Evolutionary conservation across 92 coral and sea anemone species (phyloP), one percentile per base, ranked within the genome.

Genomic region (Phenganax subtilis): DNA sequence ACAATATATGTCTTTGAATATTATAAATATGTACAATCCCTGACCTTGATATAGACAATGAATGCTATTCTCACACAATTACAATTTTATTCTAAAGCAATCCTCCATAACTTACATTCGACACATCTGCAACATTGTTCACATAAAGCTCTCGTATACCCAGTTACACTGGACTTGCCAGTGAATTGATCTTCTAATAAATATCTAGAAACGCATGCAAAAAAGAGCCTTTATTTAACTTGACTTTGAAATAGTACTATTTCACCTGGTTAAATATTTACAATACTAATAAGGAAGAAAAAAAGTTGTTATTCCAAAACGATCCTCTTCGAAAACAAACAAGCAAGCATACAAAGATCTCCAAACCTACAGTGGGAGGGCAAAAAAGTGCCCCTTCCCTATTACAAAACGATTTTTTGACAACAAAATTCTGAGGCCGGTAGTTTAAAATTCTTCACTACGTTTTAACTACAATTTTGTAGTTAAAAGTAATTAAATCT

Each of bases 111-210:
- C 99, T 89, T 90, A 96, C 99, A 87, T 88, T 96, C 99, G 2
- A 96, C 97, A 85, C 99, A 96, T 81, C 96, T 86, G 69, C 99
- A 96, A 85, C 96, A 97, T 63, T 85, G 87, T 58, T 90, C 90
- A n/a, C 83, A 63, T 59, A 96, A 87, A 10, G 93, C 97, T 37
- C 80, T 83, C 51, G 88, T 86, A 86, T 96, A 96, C 9, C 96
- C 99, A 11, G 82, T 90, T 7, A 96, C 91, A 83, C 97, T 96
- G 11, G 99, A 96, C 28, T 88, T 88, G 10, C 99, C 99, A 67
- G 97, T 96, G 59, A 96, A 75, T 76, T 96, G 99, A 82, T 96
- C 93, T 68, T 96, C 97, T 87, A 90, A 68, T 77, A 96, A 88
- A 84, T 96, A 92, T 73, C 99, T 93, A 65, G 53, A 75, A 59